These are phyloP conservation scores for Corythaixoides concolor DNA, from an alignment of 2,113 vertebrate species.

Conservation along the genomic window DNA sequence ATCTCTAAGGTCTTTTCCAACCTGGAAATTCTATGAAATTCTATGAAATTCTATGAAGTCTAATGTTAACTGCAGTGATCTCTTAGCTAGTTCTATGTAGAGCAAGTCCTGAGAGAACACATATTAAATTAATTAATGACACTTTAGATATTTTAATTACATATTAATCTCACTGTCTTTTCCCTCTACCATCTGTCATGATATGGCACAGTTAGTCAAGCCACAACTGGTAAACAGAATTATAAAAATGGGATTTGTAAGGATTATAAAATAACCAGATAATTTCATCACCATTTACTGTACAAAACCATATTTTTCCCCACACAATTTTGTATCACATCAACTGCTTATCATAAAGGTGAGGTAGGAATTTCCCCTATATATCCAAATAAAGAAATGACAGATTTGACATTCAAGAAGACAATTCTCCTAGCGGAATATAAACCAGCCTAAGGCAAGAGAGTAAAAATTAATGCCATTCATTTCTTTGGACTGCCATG, in stretches of 20 bases:
- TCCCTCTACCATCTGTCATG: neutral
- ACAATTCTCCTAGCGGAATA: neutral
- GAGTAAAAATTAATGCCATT: neutral
- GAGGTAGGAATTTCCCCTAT: neutral
- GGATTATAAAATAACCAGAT: neutral
- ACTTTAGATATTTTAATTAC: neutral
- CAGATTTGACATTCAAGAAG: neutral
- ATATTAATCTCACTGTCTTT: neutral
- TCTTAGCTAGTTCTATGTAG: neutral
- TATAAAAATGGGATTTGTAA: neutral
- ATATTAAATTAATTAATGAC: neutral
- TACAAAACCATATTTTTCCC: accelerated
- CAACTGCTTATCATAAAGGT: neutral
- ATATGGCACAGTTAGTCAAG: neutral
- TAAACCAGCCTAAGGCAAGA: neutral
- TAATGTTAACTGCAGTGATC: neutral
- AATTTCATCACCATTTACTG: neutral
- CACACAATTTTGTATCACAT: neutral
- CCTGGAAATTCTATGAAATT: too few species aligned
- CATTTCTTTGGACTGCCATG: neutral
- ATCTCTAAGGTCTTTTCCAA: too few species aligned
- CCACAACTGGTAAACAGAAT: neutral
- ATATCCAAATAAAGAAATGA: neutral
- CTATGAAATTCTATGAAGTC: too few species aligned
- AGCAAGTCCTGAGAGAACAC: neutral